Evolutionary conservation across 2,888 invertebrate species (phyloP), one percentile per base, ranked within the genome.

Genomic region (Drosophila maculinotata): DNA sequence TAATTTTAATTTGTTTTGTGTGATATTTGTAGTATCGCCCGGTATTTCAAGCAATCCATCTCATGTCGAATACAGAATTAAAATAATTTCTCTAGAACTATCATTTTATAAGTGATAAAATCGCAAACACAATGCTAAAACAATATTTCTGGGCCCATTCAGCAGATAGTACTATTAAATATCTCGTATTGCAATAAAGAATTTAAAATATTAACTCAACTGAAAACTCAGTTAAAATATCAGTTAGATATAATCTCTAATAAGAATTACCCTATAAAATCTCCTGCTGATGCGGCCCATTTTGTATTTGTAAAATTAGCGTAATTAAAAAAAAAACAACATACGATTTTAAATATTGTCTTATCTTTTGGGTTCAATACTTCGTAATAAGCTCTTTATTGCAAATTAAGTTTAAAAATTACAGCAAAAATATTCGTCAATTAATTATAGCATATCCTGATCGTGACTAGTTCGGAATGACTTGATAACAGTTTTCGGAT

Each of bases 21-120:
- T 80, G 83, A 83, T 80, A 83, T 62, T 58, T 62, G 47, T 57
- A 39, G 56, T 66, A 56, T 60, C 47, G 65, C 23, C 60, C 44
- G 48, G 68, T 49, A 51, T 48, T 58, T 62, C 17, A 69, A 62
- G 53, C 65, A 68, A 69, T 64, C 47, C 44, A 42, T 54, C 31
- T 69, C 36, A 26, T 59, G 57, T 57, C n/a, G 28, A 51, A 51
- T 54, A 33, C 12, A 39, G 17, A 33, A 36, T 31, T 71, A 39
- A 23, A 20, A 9, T 48, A 36, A 38, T 48, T 20, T 68, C 31
- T 54, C 30, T 58, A 58, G 45, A 44, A 52, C 23, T 31, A 23
- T 36, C 26, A 26, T 44, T 42, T 49, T 47, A 12, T 15, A 44
- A 75, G 58, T 72, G 44, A 59, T 70, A 58, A 58, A 47, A 38